Percentiles rank a stretch among this genome's conserved stretches.
phyloP scores from a whole-genome alignment of 2,113 vertebrate species.

The Ammodytes marinus region DNA sequence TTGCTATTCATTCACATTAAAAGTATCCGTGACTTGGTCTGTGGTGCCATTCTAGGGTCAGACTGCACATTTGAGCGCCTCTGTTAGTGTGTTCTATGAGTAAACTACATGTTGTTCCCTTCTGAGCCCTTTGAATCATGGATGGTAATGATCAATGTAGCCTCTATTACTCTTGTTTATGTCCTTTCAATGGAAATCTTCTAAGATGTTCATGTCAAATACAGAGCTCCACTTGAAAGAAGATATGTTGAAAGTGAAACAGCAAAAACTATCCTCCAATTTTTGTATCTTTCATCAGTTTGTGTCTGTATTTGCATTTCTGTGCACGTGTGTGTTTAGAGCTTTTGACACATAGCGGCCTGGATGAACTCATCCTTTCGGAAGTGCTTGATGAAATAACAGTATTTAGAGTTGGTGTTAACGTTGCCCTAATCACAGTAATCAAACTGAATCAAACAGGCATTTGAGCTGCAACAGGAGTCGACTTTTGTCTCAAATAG shows the following conservation, averaged over 20 bases:
- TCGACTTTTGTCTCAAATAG: slow-evolving; percentile 10
- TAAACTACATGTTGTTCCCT: not conserved
- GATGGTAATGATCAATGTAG: not conserved
- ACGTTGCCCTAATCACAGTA: slow-evolving; percentile 52
- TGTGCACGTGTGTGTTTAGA: slow-evolving; percentile 5
- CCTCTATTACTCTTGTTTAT: not conserved
- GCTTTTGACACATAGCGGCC: slow-evolving; percentile 17
- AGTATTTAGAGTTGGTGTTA: slow-evolving; percentile 49
- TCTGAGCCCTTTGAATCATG: not conserved
- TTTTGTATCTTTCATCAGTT: slow-evolving; percentile 18
- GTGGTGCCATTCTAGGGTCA: not conserved
- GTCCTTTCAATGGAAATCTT: not conserved
- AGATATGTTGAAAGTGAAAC: not conserved
- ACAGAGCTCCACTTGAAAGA: not conserved
- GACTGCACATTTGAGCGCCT: not conserved
- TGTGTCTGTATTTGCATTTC: slow-evolving; percentile 2
- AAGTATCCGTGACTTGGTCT: slow-evolving; percentile 2
- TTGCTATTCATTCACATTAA: not conserved
- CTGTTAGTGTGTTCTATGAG: not conserved
- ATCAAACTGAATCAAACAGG: slow-evolving; percentile 53
- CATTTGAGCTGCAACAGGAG: slow-evolving; percentile 13
- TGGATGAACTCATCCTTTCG: slow-evolving; percentile 41
- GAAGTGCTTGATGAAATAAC: slow-evolving; percentile 63
- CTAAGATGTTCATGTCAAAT: slow-evolving; percentile 12
- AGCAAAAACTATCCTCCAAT: no score